Conservation (phyloP, 1,140 invertebrate genomes). For the Andrena cerasifolii region DNA sequence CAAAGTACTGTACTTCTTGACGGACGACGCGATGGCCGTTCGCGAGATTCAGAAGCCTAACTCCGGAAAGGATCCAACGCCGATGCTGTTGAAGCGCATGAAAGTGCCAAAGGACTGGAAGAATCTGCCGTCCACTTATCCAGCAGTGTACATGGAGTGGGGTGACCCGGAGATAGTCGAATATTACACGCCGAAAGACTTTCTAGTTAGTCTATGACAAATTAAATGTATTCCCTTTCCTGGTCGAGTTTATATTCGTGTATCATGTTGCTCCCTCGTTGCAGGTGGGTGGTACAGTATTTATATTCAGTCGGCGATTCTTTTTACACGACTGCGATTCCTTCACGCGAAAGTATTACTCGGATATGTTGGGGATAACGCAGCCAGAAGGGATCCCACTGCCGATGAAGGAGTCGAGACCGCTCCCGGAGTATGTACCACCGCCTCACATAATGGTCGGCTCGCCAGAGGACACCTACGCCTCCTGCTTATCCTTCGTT, state of each 20-base stretch:
- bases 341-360: constrained; percentile 91
- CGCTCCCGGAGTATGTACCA: neutral
- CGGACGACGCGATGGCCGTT: constrained; percentile 91
- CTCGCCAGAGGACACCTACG: constrained; percentile 87
- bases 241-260: too few relatives aligned
- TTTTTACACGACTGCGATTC: constrained; percentile 90
- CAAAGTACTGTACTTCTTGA: constrained; percentile 89
- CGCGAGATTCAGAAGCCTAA: constrained; percentile 87
- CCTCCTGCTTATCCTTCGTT: constrained; percentile 86
- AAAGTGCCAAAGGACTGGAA: constrained; percentile 92
- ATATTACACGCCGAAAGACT: constrained; percentile 90
- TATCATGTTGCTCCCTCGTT: constrained; percentile 50
- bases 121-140: constrained; percentile 80
- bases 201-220: constrained; percentile 79
- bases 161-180: constrained; percentile 87
- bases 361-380: constrained; percentile 78
- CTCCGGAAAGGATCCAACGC: constrained; percentile 89
- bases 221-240: too few relatives aligned
- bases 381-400: constrained; percentile 74
- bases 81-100: constrained; percentile 87
- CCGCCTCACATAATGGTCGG: constrained; percentile 54
- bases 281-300: constrained; percentile 87
- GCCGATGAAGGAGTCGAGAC: neutral
- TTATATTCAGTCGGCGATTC: constrained; percentile 87
- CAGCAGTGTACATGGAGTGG: constrained; percentile 85